Conservation (phyloP, 1,140 invertebrate genomes). For the Neodiprion pinetum region DNA sequence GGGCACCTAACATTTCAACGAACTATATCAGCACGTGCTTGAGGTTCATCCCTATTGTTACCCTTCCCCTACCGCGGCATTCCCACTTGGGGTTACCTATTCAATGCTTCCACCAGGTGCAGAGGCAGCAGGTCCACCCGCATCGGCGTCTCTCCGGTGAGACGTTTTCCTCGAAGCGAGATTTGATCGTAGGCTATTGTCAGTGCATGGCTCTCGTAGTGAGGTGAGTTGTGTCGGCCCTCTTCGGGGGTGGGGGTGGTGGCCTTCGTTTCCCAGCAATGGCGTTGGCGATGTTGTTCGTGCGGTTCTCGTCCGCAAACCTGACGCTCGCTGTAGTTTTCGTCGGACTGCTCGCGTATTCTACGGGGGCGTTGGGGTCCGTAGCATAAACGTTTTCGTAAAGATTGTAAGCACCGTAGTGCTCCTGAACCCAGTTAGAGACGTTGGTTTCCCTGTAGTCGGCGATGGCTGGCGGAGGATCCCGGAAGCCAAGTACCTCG, state of each 20-base stretch:
- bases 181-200: conserved; percentile 58
- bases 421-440: conserved; percentile 89
- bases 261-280: conserved; percentile 66
- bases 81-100: too few species aligned
- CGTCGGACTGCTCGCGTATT: conserved; percentile 58
- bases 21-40: too few species aligned
- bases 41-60: too few species aligned
- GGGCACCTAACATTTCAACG: too few species aligned
- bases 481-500: conserved; percentile 88
- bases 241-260: conserved; percentile 80
- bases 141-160: background rate
- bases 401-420: conserved; percentile 75
- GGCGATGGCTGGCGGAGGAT: conserved; percentile 70
- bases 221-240: conserved; percentile 80
- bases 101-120: conserved; percentile 55
- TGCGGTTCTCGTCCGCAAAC: conserved; percentile 49
- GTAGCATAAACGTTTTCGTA: conserved; percentile 68
- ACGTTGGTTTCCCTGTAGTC: conserved; percentile 84
- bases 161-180: conserved; percentile 37
- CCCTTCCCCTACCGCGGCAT: too few species aligned
- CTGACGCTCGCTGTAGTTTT: conserved; percentile 42
- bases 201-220: conserved; percentile 62
- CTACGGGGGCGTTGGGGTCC: conserved; percentile 54
- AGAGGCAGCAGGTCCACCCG: conserved; percentile 49
- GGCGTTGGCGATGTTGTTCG: conserved; percentile 48